Base-by-base conservation (phyloP, 2,113 vertebrate species). In the Rhinichthys klamathensis region DNA sequence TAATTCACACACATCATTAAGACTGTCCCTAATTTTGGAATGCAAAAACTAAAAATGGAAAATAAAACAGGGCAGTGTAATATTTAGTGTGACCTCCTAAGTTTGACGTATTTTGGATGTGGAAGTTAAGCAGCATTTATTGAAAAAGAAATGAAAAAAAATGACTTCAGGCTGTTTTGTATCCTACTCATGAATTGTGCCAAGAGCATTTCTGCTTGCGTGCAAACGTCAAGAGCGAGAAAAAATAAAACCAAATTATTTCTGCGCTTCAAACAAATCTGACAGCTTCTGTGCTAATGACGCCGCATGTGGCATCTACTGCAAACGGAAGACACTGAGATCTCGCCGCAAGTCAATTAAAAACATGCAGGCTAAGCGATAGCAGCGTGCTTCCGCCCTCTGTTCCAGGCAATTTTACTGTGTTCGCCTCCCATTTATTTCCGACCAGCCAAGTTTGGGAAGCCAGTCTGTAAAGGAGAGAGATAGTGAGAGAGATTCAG, bases 401-500 rank as follows among this genome's bases (percentile, higher is more conserved):
- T 46, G 61, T 74, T 82, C 81, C 85, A 81, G 69, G 80, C 83
- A 56, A 8, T 72, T 85, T 72, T 87, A 73, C 58, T 25, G 70
- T 41, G 13, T 46, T 74, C 13, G 41, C 10, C 35, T 44, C 70
- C 41, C 38, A 25, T 74, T 74, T 27, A 74, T 74, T 74, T 46
- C 3, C 2, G 11, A 16, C 30, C 60, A 41, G 86, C 58, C 76
- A 83, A 35, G 80, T 70, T 54, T 72, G 56, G 16, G n/a, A 49
- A 49, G 70, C 63, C 88, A 2, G 35, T 75, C 41, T 38, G 5
- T 27, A 38, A 60, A 67, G 49, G 38, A 85, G 67, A 49, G 51
- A 75, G 85, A 67, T 51, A 86, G 79, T 38, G 88, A 82, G 87
- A 89, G 80, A 70, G 90, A 82, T 88, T 63, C 88, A 86, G 90